Evolutionary conservation across 2,797 vertebrate genomes (phyloP).

Genomic region (Pipistrellus nathusii): DNA sequence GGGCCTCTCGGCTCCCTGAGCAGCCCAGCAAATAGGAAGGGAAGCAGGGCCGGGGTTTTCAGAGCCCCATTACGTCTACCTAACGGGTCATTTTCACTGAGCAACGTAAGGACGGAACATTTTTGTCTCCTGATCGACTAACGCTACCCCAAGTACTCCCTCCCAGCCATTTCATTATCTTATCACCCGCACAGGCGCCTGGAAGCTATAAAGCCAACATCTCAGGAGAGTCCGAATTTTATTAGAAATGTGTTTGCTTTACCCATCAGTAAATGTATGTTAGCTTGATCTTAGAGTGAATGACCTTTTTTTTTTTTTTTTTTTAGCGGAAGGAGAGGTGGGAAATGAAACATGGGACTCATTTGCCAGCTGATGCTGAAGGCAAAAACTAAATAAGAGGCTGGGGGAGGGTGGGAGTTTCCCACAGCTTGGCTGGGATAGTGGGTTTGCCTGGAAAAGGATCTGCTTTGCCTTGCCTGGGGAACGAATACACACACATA

Average conservation of each 20-base stretch:
- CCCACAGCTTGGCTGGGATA: not conserved
- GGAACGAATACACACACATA: not conserved
- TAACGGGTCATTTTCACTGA: conserved; percentile 22
- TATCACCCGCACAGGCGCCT: not conserved
- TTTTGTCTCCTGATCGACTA: conserved; percentile 35
- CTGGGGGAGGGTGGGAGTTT: too few relatives aligned
- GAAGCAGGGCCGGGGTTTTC: not conserved
- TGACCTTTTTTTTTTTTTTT: conserved; percentile 58
- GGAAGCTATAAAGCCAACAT: conserved; percentile 57
- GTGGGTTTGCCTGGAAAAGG: not conserved
- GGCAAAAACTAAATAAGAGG: conserved; percentile 29
- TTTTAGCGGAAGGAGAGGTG: not conserved
- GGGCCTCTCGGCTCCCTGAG: not conserved
- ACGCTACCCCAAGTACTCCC: not conserved
- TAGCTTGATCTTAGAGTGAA: conserved; percentile 40
- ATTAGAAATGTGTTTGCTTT: conserved; percentile 76
- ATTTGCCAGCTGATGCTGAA: conserved; percentile 23
- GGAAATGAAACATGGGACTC: conserved; percentile 29
- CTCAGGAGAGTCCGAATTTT: conserved; percentile 57
- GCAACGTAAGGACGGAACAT: not conserved
- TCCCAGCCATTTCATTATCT: conserved; percentile 34
- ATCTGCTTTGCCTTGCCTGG: not conserved
- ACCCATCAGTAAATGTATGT: conserved; percentile 52
- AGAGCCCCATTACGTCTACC: conserved; percentile 35
- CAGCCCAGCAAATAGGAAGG: not conserved